phyloP scores from a whole-genome alignment of 1,140 invertebrate genomes.

The Octopus sinensis region DNA sequence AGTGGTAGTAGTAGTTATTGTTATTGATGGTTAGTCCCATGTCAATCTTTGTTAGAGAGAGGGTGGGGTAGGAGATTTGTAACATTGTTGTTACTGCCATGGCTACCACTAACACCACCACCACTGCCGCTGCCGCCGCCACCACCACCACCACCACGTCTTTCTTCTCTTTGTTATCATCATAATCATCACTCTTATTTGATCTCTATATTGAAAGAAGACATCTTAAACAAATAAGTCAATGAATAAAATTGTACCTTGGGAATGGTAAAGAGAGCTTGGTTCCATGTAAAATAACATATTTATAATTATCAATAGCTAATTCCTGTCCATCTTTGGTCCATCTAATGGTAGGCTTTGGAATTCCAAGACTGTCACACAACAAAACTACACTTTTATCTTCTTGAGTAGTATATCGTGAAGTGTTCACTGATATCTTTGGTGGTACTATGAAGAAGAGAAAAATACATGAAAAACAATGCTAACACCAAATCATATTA shows the following conservation, averaged over 20 bases:
- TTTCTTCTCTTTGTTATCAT: background rate
- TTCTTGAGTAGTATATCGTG: conserved; percentile 40
- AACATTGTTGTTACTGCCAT: no score
- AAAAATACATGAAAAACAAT: no score
- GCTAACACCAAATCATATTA: no score
- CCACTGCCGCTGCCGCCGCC: background rate
- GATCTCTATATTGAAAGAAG: no score
- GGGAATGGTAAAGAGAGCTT: conserved; percentile 48
- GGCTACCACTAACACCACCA: no score
- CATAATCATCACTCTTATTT: no score
- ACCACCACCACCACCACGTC: background rate
- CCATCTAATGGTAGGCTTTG: conserved; percentile 52
- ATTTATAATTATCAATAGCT: conserved; percentile 33
- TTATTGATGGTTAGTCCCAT: no score
- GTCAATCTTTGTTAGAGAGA: no score
- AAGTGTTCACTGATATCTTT: conserved; percentile 36
- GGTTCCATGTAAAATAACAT: conserved; percentile 37
- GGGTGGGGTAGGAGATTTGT: no score
- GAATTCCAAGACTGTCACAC: conserved; percentile 54
- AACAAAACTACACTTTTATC: conserved; percentile 48
- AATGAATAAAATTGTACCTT: conserved; percentile 30
- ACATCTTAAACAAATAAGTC: background rate
- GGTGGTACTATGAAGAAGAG: conserved; percentile 43
- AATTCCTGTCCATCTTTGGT: conserved; percentile 49
- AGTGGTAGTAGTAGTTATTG: no score